Base-by-base conservation (phyloP, 2,797 vertebrate species). In the Choloepus didactylus region DNA sequence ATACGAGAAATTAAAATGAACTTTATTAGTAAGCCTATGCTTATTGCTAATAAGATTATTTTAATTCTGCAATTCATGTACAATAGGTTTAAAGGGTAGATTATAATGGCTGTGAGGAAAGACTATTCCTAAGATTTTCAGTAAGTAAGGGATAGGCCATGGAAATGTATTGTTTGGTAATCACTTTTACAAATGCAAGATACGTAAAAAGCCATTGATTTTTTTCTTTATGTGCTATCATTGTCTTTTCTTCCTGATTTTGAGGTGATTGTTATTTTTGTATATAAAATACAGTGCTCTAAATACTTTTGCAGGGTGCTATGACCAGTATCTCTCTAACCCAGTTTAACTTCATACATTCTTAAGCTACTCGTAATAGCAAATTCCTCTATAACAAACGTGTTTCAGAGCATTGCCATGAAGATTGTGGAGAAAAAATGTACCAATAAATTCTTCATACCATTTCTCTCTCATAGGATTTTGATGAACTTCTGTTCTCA, bases 41-140 rank as follows among this genome's bases (percentile, higher is more conserved):
- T 83, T 94, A 73, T 93, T 79, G n/a, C 29, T 81, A 41, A 79
- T 23, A 75, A 69, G 38, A 44, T 67, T 81, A 67, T 81, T 80
- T 77, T 87, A 75, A 62, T 92, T 69, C 81, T 29, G 67, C 12
- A 86, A 76, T 44, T 77, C 31, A 59, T 21, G 49, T 69, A 31
- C 14, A 51, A 25, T 56, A 38, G 79, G 64, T 87, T 59, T 54
- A 83, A 67, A 62, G 18, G n/a, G 14, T 83, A 66, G 23, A 76
- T 56, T 84, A 59, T n/a, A 60, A 56, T 27, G 6, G 35, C 35
- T 35, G 2, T 76, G 54, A 31, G 5, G 11, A 84, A 35, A 85
- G 51, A 54, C 44, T 70, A 60, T 21, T 75, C 25, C 59, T 51
- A 79, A 25, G 9, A 44, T 73, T 81, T 76, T 70, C 46, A 62